A percentile compares a stretch with the other conserved stretches of the same genome.
Evolutionary conservation across 2,797 vertebrate species (phyloP).

Genomic region (Spheniscus humboldti): DNA sequence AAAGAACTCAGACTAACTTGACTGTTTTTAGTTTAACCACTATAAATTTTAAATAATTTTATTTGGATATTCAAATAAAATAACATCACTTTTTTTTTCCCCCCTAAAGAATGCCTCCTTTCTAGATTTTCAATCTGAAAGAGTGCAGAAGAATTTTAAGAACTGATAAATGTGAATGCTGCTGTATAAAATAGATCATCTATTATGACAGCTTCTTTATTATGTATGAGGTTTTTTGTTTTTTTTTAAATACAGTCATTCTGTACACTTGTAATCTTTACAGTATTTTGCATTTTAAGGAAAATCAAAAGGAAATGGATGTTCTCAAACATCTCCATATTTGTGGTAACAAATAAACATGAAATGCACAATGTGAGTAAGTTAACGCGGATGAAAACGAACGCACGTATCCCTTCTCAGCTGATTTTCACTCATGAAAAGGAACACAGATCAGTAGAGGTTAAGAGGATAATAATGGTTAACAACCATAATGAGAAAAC

Average conservation of each 20-base stretch:
- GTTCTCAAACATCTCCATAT: slow-evolving; percentile 37
- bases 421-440: slow-evolving; percentile 12
- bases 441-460: slow-evolving; percentile 28
- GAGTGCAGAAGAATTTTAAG: not conserved
- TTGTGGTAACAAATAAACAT: not conserved
- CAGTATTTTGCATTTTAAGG: not conserved
- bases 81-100: fast-evolving
- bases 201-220: not conserved
- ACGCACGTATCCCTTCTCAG: not conserved
- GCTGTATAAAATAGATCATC: not conserved
- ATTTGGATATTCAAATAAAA: not conserved
- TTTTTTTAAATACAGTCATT: not conserved
- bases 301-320: not conserved
- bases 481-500: slow-evolving; percentile 11
- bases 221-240: not conserved
- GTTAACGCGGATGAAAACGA: slow-evolving; percentile 19
- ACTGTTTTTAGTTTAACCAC: not conserved
- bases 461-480: slow-evolving; percentile 37
- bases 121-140: not conserved
- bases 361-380: not conserved
- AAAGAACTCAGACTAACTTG: not conserved
- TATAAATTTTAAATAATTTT: not conserved
- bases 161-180: not conserved
- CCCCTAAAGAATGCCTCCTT: not conserved
- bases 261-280: not conserved